A percentile compares a stretch with the other conserved stretches of the same genome.
Evolutionary conservation across 53 echinoderm and acorn worm species (phyloP).

Genomic region (Henricia sp.): DNA sequence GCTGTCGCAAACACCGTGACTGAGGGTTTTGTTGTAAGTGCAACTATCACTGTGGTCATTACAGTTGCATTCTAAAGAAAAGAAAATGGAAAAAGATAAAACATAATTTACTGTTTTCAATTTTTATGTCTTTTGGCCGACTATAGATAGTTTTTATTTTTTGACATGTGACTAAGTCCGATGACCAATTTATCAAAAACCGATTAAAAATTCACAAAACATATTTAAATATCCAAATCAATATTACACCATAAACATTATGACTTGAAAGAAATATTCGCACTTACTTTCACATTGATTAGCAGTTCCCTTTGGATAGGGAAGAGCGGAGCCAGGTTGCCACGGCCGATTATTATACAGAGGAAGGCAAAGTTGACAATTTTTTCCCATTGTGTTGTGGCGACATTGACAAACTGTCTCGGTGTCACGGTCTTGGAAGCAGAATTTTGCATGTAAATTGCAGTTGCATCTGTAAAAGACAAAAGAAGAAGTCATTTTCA

Average conservation of each 20-base stretch:
- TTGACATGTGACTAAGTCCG: too few species aligned
- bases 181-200: too few species aligned
- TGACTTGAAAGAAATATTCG: too few species aligned
- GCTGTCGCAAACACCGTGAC: constrained; percentile 78
- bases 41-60: constrained; percentile 88
- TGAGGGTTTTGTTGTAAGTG: constrained; percentile 73
- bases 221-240: too few species aligned
- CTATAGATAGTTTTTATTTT: too few species aligned
- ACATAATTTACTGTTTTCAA: too few species aligned
- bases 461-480: constrained; percentile 79
- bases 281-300: constrained; percentile 94
- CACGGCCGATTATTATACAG: constrained; percentile 94
- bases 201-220: too few species aligned
- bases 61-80: constrained; percentile 79
- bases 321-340: constrained; percentile 73
- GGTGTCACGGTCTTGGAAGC: constrained; percentile 26
- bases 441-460: constrained; percentile 84
- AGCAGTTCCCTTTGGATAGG: constrained; percentile 78
- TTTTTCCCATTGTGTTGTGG: constrained; percentile 95
- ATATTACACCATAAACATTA: too few species aligned
- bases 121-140: too few species aligned
- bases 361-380: constrained; percentile 87
- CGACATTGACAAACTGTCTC: constrained; percentile 80
- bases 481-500: too few species aligned
- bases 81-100: background rate